A percentile compares a stretch with the other conserved stretches of the same genome.
Conservation (phyloP, 1,140 invertebrate genomes). For the Drosophila sturtevanti region DNA sequence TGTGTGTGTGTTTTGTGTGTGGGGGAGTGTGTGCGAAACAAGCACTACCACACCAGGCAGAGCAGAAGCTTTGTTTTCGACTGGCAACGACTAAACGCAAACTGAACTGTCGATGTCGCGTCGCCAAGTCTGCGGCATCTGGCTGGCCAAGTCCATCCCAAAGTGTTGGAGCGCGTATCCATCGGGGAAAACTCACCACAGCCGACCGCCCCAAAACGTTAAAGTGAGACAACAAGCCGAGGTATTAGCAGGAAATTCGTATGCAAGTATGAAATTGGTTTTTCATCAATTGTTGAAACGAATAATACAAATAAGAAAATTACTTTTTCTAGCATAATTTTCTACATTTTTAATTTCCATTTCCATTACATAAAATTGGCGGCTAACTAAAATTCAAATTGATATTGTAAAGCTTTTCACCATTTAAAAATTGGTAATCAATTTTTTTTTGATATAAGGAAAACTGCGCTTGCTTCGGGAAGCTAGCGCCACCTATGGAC, state of each 20-base stretch:
- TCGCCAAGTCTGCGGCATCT: constrained; percentile 52
- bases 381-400: background rate
- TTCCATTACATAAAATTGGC: background rate
- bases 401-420: constrained; percentile 8
- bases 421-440: background rate
- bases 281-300: background rate
- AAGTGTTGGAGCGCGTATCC: constrained; percentile 6
- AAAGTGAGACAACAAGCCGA: constrained; percentile 38
- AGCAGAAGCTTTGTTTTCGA: constrained; percentile 46
- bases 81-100: constrained; percentile 59
- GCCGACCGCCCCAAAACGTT: constrained; percentile 58
- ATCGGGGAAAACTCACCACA: constrained; percentile 55
- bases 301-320: background rate
- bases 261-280: background rate
- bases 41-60: constrained; percentile 47
- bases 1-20: constrained; percentile 50
- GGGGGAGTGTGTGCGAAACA: constrained; percentile 45
- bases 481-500: constrained; percentile 50
- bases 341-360: background rate
- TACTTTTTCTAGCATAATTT: background rate
- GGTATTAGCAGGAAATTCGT: background rate
- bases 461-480: background rate
- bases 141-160: constrained; percentile 12
- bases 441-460: background rate
- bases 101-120: constrained; percentile 48